phyloP scores from a whole-genome alignment of 1,140 invertebrate species.

The Drosophila ficusphila region DNA sequence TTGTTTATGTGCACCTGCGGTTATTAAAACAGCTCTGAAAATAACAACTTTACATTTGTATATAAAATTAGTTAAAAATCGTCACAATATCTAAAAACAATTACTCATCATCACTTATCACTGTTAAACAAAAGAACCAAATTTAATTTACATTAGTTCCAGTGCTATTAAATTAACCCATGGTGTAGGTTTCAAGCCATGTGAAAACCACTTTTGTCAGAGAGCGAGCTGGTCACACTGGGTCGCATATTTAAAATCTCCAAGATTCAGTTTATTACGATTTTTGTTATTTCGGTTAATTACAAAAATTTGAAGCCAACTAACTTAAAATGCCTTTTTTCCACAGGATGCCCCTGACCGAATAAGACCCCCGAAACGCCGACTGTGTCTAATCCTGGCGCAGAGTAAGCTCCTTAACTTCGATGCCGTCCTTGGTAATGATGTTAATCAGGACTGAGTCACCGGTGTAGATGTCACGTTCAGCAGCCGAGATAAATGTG shows the following conservation, averaged over 20 bases:
- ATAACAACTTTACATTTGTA: background rate
- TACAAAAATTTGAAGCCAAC: slow-evolving; percentile 58
- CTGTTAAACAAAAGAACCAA: too few species aligned
- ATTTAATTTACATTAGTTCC: background rate
- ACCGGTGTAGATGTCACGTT: slow-evolving; percentile 98
- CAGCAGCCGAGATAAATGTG: slow-evolving; percentile 97
- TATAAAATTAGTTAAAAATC: too few species aligned
- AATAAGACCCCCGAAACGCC: background rate
- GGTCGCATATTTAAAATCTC: slow-evolving; percentile 10
- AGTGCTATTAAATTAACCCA: background rate
- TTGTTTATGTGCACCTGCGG: slow-evolving; percentile 9
- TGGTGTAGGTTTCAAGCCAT: background rate
- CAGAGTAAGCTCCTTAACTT: slow-evolving; percentile 88
- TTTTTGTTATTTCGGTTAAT: slow-evolving; percentile 11
- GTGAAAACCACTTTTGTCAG: background rate
- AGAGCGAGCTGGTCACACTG: slow-evolving; percentile 18
- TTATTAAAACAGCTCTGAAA: background rate
- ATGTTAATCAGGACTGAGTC: slow-evolving; percentile 95
- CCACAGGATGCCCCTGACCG: slow-evolving; percentile 19
- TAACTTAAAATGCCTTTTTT: slow-evolving; percentile 12
- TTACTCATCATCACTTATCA: too few species aligned
- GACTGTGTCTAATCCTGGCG: slow-evolving; percentile 90
- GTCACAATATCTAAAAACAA: background rate
- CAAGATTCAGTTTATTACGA: slow-evolving; percentile 27
- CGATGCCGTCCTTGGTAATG: slow-evolving; percentile 95